Evolutionary conservation across 2,888 invertebrate genomes (phyloP), one percentile per base, ranked within the genome.

Genomic region (Eilema depressum): DNA sequence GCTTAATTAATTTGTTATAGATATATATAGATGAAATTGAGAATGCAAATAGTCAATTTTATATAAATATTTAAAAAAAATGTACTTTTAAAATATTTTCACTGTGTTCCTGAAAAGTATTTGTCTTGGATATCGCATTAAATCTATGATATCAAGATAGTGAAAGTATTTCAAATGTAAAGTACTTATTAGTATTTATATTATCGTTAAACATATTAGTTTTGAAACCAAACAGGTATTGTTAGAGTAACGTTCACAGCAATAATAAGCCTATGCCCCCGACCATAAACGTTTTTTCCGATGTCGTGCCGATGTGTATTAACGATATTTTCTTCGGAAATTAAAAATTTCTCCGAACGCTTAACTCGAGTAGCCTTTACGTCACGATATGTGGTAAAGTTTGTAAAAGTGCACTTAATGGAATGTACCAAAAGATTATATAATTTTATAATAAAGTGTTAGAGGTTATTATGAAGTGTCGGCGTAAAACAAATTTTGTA

Each of bases 341-440:
- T 94, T 92, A 20, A 80, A 84, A 94, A 94, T 94, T 93, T 93
- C 92, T 93, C 80, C 77, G 77, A 76, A 80, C 75, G 85, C 85
- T 84, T 84, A 79, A 74, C 84, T 89, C 86, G 85, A 85, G 86
- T 89, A 91, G 91, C 91, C 89, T 89, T 91, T 91, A 90, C 90
- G 88, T 88, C 90, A 88, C 86, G 83, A 64, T 74, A 89, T 81
- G 92, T 89, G 89, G 89, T 91, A 89, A 89, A 80, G 88, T 90
- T 88, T 91, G 89, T 91, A 89, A 91, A 94, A 95, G 95, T 95
- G 95, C 95, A 95, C 95, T 95, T 95, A 95, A 84, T 89, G 93
- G 93, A 93, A 89, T 92, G 93, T 92, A 94, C 95, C 95, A 94
- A 95, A 95, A 94, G 94, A 94, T 92, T 93, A 94, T 94, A 94